phyloP scores from a whole-genome alignment of 2,888 invertebrate genomes.

The Callimorpha dominula region DNA sequence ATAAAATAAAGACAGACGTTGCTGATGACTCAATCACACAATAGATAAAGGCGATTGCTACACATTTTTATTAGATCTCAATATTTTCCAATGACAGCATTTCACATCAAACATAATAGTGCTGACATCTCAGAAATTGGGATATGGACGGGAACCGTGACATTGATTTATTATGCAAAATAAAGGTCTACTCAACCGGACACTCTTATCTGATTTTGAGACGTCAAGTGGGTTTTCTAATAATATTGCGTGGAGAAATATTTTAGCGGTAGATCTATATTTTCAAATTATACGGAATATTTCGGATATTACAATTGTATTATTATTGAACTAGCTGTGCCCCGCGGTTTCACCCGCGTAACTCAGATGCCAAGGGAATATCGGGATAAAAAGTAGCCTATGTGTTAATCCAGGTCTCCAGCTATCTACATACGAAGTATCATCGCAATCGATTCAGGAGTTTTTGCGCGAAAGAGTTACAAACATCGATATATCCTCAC shows the following conservation, averaged over 20 bases:
- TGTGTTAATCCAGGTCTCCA: too few species aligned
- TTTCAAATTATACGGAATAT: neutral
- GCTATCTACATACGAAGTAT: too few species aligned
- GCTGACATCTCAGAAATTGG: slow-evolving; percentile 43
- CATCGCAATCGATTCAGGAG: too few species aligned
- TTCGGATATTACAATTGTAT: neutral
- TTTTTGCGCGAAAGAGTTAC: too few species aligned
- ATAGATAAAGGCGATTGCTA: slow-evolving; percentile 7
- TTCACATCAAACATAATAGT: slow-evolving; percentile 40
- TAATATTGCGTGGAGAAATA: neutral
- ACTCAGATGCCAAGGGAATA: too few species aligned
- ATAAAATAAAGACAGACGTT: neutral
- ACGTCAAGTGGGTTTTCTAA: slow-evolving; percentile 11
- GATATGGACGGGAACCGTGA: slow-evolving; percentile 42
- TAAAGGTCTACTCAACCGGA: slow-evolving; percentile 42
- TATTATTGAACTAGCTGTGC: too few species aligned
- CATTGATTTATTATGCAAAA: slow-evolving; percentile 66
- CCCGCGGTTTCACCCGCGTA: too few species aligned
- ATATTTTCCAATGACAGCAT: slow-evolving; percentile 34
- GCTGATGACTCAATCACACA: slow-evolving; percentile 14
- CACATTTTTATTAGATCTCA: slow-evolving; percentile 24
- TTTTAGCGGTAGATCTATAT: neutral
- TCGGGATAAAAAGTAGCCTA: too few species aligned
- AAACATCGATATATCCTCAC: too few species aligned
- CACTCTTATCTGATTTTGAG: slow-evolving; percentile 26